These are phyloP conservation scores for Lutraria rhynchaena DNA, from an alignment of 1,140 invertebrate species.

Conservation along the genomic window DNA sequence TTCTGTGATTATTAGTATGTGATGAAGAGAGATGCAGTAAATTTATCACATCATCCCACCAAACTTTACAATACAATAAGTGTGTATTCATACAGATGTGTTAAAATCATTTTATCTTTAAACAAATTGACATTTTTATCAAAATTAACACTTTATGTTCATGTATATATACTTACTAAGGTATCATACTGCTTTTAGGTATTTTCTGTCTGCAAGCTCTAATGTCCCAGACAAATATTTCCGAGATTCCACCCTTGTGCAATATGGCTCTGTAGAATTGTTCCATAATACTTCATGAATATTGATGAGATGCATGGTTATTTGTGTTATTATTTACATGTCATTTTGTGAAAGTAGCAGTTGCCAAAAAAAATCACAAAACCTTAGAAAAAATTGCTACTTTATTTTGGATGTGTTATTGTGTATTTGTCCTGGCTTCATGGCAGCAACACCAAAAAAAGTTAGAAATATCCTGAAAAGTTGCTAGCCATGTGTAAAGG, in stretches of 20 bases:
- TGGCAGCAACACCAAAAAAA: constrained; percentile 30
- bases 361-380: constrained; percentile 38
- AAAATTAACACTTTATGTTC: no score
- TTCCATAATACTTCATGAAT: constrained; percentile 12
- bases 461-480: neutral
- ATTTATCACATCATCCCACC: no score
- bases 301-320: constrained; percentile 20
- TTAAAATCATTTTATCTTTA: no score
- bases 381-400: constrained; percentile 4
- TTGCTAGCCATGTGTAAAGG: constrained; percentile 10
- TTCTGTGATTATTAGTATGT: no score
- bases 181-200: no score
- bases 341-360: neutral
- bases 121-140: no score
- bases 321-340: constrained; percentile 34
- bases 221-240: neutral
- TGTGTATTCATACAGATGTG: no score
- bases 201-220: no score
- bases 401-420: constrained; percentile 5
- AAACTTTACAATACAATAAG: no score
- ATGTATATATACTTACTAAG: no score
- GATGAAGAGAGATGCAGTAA: no score
- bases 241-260: constrained; percentile 53
- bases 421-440: neutral
- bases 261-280: constrained; percentile 52